Percentiles rank a stretch among this genome's conserved stretches.
Conservation (phyloP, 2,888 invertebrate species). For the Melitaea athalia region DNA sequence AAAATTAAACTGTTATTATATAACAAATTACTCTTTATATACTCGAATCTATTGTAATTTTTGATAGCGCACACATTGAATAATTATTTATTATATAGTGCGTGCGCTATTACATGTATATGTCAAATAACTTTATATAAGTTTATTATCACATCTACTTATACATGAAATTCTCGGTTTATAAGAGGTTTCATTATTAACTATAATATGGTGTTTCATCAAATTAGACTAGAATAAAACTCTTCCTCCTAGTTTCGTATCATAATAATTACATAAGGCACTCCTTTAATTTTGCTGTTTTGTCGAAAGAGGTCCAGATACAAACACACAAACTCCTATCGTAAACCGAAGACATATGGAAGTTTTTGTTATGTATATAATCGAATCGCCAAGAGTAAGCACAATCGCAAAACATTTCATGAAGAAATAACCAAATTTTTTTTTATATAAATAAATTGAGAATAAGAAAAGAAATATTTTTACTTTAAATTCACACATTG, state of each 20-base stretch:
- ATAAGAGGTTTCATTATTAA: slow-evolving; percentile 74
- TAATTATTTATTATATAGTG: slow-evolving; percentile 44
- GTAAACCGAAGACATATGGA: slow-evolving; percentile 76
- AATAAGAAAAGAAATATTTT: slow-evolving; percentile 3
- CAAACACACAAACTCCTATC: slow-evolving; percentile 58
- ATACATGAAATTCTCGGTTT: slow-evolving; percentile 69
- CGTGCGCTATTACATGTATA: slow-evolving; percentile 43
- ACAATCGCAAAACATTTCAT: slow-evolving; percentile 2
- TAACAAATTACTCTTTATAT: slow-evolving; percentile 50
- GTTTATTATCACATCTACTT: slow-evolving; percentile 68
- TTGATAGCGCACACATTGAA: slow-evolving; percentile 59
- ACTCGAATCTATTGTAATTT: slow-evolving; percentile 44
- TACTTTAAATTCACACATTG: not conserved
- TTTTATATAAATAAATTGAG: not conserved
- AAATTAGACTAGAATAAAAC: slow-evolving; percentile 82
- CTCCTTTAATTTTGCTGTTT: slow-evolving; percentile 80
- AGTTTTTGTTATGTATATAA: slow-evolving; percentile 50
- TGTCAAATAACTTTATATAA: slow-evolving; percentile 63
- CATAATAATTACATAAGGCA: slow-evolving; percentile 82
- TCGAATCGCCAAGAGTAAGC: slow-evolving; percentile 9
- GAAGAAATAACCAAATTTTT: not conserved
- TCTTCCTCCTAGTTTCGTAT: slow-evolving; percentile 80
- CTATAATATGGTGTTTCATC: slow-evolving; percentile 77
- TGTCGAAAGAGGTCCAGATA: slow-evolving; percentile 72
- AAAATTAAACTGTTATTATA: slow-evolving; percentile 43